Evolutionary conservation across 2,797 vertebrate genomes (phyloP).

Genomic region (Cyprinodon diabolis): DNA sequence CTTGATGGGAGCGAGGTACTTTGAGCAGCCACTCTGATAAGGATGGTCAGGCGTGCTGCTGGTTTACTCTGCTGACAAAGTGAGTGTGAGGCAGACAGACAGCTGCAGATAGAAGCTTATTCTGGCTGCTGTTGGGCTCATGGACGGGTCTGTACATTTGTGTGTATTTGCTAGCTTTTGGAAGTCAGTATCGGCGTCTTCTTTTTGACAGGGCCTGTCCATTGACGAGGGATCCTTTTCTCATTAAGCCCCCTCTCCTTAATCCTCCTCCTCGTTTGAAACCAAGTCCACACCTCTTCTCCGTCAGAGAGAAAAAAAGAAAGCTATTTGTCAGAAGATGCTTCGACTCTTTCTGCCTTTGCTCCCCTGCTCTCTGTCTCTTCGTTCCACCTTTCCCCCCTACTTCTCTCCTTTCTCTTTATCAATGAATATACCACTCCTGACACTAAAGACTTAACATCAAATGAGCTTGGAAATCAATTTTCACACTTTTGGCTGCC

Average conservation of each 20-base stretch:
- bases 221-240: slow-evolving; percentile 70
- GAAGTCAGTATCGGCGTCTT: slow-evolving; percentile 49
- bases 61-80: slow-evolving; percentile 40
- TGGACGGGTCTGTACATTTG: slow-evolving; percentile 35
- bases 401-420: slow-evolving; percentile 54
- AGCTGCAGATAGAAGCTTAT: slow-evolving; percentile 52
- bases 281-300: slow-evolving; percentile 74
- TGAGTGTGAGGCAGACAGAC: slow-evolving; percentile 31
- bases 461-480: slow-evolving; percentile 96
- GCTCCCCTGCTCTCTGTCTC: slow-evolving; percentile 24
- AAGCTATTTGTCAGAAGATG: slow-evolving; percentile 73
- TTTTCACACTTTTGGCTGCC: slow-evolving; percentile 92
- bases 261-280: slow-evolving; percentile 77
- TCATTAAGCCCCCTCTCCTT: slow-evolving; percentile 73
- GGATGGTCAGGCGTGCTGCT: slow-evolving; percentile 34
- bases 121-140: slow-evolving; percentile 31
- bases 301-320: slow-evolving; percentile 41
- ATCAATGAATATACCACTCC: slow-evolving; percentile 84
- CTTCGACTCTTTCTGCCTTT: slow-evolving; percentile 42
- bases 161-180: slow-evolving; percentile 38
- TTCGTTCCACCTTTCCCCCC: slow-evolving; percentile 23
- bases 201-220: slow-evolving; percentile 68
- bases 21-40: slow-evolving; percentile 41
- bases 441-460: slow-evolving; percentile 97
- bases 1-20: slow-evolving; percentile 13